Percentiles rank a stretch among this genome's conserved stretches.
These are phyloP conservation scores for Tricholaema leucomelas DNA, from an alignment of 2,113 vertebrate genomes.

Conservation along the genomic window DNA sequence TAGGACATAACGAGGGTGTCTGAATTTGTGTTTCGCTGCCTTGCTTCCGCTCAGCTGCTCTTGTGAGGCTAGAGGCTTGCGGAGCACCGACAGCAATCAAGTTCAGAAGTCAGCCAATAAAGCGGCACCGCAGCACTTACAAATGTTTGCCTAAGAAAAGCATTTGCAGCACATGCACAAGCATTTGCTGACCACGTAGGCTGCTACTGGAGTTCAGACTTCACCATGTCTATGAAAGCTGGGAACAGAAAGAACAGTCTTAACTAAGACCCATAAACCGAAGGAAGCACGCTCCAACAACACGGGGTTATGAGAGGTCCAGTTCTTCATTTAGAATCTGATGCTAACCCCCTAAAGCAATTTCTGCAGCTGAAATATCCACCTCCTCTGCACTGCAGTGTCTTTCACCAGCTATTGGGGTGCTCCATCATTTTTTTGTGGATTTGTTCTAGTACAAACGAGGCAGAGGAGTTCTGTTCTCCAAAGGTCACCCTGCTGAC, in stretches of 20 bases:
- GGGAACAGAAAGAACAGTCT: background rate
- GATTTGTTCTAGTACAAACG: background rate
- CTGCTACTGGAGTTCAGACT: background rate
- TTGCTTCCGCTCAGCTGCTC: background rate
- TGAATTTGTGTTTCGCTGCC: background rate
- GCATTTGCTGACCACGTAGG: background rate
- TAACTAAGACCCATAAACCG: background rate
- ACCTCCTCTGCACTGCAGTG: background rate
- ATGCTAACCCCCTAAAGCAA: background rate
- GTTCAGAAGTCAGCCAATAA: constrained; percentile 16
- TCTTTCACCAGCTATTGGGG: background rate
- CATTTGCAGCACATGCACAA: background rate
- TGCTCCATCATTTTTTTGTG: background rate
- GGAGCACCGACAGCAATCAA: background rate
- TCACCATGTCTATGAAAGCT: background rate
- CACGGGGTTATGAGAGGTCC: background rate
- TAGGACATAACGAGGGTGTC: background rate
- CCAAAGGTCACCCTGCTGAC: background rate
- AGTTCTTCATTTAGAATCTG: background rate
- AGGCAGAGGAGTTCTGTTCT: background rate
- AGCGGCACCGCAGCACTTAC: background rate
- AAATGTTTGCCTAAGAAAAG: background rate
- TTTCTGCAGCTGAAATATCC: background rate
- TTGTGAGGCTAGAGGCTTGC: background rate
- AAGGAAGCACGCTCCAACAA: background rate